Evolutionary conservation across 2,113 vertebrate genomes (phyloP), one percentile per base, ranked within the genome.

Genomic region (Varanus komodoensis): DNA sequence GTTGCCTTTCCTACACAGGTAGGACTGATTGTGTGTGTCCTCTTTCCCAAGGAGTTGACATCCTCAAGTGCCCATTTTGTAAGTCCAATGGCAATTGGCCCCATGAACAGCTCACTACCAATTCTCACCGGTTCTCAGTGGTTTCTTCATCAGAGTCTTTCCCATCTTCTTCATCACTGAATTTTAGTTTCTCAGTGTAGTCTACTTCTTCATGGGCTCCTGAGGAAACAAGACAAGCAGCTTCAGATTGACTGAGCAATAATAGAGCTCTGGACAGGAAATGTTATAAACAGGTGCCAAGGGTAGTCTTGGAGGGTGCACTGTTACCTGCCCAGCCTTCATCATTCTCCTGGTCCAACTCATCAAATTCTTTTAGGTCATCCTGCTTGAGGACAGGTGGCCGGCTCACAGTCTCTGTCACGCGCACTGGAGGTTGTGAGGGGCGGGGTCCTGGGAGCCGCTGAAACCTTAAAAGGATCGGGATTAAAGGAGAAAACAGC

Each of bases 121-220:
- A 84, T 68, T 48, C 61, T 74, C 88, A 99, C 98, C 95, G 94
- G 78, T 90, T 95, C 90, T 98, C 98, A 8, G 95, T 89, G 91
- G 95, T 95, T 88, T 98, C 98, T 44, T 98, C 98, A 21, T 99
- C 98, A 0, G 97, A 97, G 34, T 98, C 98, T 85, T 98, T 98
- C 2, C 98, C 98, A 6, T 98, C 98, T 96, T 99, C 98, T 93
- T 99, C 98, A 77, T 99, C 98, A 6, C 98, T 99, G 97, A 99
- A 99, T 93, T 99, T 98, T 92, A 99, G 96, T 92, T 99, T 99
- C 87, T 98, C 98, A 0, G 98, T 98, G 95, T 99, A 99, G 95
- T 99, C 98, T 3, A 99, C 98, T 96, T 99, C 98, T 94, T 99
- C 98, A 23, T 99, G 98, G 85, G 98, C 98, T 34, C 98, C 98